Base-by-base conservation (phyloP, 2,888 invertebrate genomes). In the Crocallis elinguaria region DNA sequence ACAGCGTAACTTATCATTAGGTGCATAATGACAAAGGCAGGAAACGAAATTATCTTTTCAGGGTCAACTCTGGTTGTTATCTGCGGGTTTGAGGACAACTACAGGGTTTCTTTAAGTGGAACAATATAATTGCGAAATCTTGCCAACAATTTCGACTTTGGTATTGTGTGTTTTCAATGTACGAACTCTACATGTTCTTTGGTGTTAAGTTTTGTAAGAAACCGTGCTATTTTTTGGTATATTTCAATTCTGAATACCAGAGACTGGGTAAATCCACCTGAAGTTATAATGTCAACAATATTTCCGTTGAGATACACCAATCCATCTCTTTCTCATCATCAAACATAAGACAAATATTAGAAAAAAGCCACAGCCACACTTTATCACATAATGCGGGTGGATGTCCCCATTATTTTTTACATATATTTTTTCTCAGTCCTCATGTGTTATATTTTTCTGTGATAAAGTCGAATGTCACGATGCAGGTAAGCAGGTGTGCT, bases 401-500 rank as follows among this genome's bases (percentile, higher is more conserved):
- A 46, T 44, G 42, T 27, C 41, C 43, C 19, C 11, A 37, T 42
- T 16, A 21, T 42, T 52, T 49, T 44, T 39, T 32, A 1, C 6
- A n/a, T 5, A 12, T 13, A 16, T 37, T 62, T 42, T 37, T 44
- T 44, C 29, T 36, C 48, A 64, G 49, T 57, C 60, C 60, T 54
- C 61, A 51, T 54, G 42, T 36, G 32, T 32, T 57, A 50, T 42
- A 37, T 52, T 38, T 55, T 58, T 45, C 9, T 49, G 29, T 41
- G 59, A 61, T 59, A 58, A 56, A 25, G 17, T 52, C 19, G 6
- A 49, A 53, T 55, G 58, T 55, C 36, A 21, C 41, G 54, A 65
- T 71, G 72, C 77, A 75, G 76, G 77, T 75, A 76, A 67, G 69
- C 82, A 79, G 82, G 75, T 82, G 82, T 48, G 9, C 3, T 4